These are phyloP conservation scores for Aphelinus certus DNA, from an alignment of 1,140 invertebrate genomes.

Conservation along the genomic window DNA sequence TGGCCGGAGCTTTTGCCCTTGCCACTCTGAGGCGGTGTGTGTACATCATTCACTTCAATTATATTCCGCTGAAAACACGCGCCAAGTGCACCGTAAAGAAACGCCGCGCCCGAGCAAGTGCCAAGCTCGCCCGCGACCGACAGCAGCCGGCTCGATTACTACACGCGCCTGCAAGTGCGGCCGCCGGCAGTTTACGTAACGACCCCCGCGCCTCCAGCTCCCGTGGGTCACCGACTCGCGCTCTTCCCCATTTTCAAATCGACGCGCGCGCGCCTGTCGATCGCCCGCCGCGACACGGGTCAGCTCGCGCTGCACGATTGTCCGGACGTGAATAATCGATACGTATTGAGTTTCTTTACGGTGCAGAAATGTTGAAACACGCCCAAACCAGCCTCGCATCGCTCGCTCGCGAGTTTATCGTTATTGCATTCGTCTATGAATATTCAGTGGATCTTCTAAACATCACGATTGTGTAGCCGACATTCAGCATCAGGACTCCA, in stretches of 20 bases:
- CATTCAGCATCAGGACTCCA: too few relatives aligned
- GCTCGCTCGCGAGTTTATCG: too few relatives aligned
- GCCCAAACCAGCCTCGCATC: constrained; percentile 8
- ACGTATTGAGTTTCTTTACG: constrained; percentile 7
- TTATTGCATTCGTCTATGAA: too few relatives aligned
- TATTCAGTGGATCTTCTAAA: too few relatives aligned
- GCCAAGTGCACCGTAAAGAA: too few relatives aligned
- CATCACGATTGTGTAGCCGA: too few relatives aligned
- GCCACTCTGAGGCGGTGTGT: constrained; percentile 67
- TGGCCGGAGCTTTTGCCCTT: constrained; percentile 64
- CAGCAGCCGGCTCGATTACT: neutral
- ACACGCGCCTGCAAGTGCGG: neutral
- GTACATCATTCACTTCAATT: constrained; percentile 60
- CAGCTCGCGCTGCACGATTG: neutral
- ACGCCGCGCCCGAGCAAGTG: too few relatives aligned
- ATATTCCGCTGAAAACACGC: too few relatives aligned
- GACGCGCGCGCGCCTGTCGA: neutral
- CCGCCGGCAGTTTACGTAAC: neutral
- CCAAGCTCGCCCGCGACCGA: too few relatives aligned
- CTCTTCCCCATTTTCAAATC: neutral
- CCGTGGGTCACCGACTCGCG: neutral
- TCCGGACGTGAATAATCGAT: constrained; percentile 1
- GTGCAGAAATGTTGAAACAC: constrained; percentile 22
- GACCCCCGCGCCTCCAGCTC: neutral
- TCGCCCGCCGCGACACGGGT: neutral